Evolutionary conservation across 2,113 vertebrate genomes (phyloP), one percentile per base, ranked within the genome.

Genomic region (Megalops atlanticus): DNA sequence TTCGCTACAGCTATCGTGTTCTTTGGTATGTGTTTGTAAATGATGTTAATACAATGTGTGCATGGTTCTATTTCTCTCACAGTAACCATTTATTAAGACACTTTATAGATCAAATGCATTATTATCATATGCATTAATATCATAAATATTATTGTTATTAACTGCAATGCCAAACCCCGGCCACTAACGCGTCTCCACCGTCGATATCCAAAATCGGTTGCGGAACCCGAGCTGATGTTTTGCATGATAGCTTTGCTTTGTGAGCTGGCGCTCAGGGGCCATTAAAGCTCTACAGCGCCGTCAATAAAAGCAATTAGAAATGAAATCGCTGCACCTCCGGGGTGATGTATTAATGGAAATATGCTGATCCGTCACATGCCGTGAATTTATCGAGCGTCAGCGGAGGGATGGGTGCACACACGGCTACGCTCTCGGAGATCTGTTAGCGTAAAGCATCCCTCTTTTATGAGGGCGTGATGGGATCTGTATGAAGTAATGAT

Each of bases 301-400:
- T 91, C 88, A 91, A 91, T 92, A 92, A 91, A 91, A 86, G 86
- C 88, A 91, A 91, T 92, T 90, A 88, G 81, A 93, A 88, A 86
- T 90, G 73, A 91, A 91, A 90, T 89, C 78, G 81, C 82, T 87
- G 85, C 84, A 82, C 70, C 77, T 85, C 88, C 76, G 16, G 58
- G 64, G 81, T 88, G 90, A 90, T 89, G 90, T 89, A 85, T 88
- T 83, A 81, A 75, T 82, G 83, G 86, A 88, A 91, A 91, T 89
- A 84, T 91, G 84, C 88, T 92, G 92, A 91, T 85, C 86, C 79
- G 78, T 80, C 41, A 71, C 78, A 24, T 68, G 31, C 12, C 31
- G 40, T 7, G 70, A 33, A 71, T 79, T 35, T 33, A 33, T 79
- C 40, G 35, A 64, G 24, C 24, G 31, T 35, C 40, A 38, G n/a